phyloP scores from a whole-genome alignment of 2,797 vertebrate genomes.

The Anas georgica region DNA sequence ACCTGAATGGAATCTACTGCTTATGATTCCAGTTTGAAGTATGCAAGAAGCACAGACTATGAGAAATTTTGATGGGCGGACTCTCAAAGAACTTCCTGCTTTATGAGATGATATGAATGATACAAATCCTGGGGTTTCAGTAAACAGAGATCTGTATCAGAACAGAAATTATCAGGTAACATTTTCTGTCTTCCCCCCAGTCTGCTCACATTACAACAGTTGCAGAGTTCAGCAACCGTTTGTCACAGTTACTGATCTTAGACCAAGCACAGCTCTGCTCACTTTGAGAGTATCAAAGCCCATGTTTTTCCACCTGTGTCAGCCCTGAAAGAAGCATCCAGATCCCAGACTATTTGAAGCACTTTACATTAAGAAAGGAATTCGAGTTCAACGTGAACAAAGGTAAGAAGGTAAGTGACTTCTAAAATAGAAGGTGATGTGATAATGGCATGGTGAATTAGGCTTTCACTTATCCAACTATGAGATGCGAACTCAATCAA shows the following conservation, averaged over 20 bases:
- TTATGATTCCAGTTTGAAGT: fast-evolving
- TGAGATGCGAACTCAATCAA: background rate
- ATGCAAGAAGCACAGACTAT: fast-evolving
- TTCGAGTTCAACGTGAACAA: background rate
- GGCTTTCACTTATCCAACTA: background rate
- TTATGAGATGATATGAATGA: background rate
- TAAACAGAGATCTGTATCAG: background rate
- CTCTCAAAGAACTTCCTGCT: background rate
- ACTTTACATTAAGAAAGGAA: background rate
- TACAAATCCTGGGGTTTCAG: fast-evolving
- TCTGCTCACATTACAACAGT: background rate
- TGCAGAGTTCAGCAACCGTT: background rate
- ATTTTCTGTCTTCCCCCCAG: background rate
- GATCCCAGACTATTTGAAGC: background rate
- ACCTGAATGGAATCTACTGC: background rate
- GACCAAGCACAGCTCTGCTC: background rate
- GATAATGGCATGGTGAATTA: background rate
- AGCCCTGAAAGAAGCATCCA: background rate
- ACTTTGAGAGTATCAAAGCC: fast-evolving
- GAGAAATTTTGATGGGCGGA: background rate
- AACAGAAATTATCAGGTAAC: background rate
- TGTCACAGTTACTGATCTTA: fast-evolving
- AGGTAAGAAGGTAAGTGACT: background rate
- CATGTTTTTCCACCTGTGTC: background rate
- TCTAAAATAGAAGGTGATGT: background rate